Evolutionary conservation across 2,113 vertebrate genomes (phyloP).

Genomic region (Macaca mulatta): DNA sequence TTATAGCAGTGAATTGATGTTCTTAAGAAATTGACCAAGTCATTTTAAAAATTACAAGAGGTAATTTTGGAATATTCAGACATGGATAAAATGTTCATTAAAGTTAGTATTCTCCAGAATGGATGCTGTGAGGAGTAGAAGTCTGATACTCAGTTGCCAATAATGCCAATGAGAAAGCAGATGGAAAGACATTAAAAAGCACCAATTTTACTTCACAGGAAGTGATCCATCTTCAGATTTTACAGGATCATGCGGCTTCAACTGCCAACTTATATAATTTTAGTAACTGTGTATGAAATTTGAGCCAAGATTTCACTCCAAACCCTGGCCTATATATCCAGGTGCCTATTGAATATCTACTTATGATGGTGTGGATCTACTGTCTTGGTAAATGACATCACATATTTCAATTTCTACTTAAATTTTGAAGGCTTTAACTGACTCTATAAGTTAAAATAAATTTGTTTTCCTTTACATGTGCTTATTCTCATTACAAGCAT

Average conservation of each 20-base stretch:
- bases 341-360: neutral
- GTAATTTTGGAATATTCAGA: neutral
- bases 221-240: conserved; percentile 4
- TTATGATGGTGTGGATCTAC: neutral
- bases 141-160: neutral
- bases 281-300: neutral
- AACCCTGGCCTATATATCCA: neutral
- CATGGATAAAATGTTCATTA: neutral
- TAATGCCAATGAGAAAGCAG: neutral
- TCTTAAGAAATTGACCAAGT: neutral
- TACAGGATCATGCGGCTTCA: neutral
- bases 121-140: neutral
- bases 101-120: neutral
- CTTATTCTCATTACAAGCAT: conserved; percentile 77
- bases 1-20: neutral
- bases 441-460: conserved; percentile 73
- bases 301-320: neutral
- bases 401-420: conserved; percentile 66
- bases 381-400: neutral
- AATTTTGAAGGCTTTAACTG: conserved; percentile 65
- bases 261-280: neutral
- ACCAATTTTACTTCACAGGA: neutral
- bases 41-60: neutral
- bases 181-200: neutral
- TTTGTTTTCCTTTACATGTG: conserved; percentile 77